Conservation (phyloP, 1,140 invertebrate species). For the Periplaneta americana region DNA sequence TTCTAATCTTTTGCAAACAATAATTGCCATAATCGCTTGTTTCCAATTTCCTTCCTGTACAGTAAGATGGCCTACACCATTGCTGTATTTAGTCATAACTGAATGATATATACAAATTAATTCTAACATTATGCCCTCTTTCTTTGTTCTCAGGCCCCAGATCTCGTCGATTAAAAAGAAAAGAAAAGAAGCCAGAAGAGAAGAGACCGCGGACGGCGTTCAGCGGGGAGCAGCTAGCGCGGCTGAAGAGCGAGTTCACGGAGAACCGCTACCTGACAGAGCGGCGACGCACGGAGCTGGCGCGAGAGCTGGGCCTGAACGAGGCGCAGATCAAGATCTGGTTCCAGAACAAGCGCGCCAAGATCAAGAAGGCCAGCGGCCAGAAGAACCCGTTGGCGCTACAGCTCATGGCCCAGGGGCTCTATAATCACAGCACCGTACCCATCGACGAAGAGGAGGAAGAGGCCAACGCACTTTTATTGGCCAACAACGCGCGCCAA, state of each 20-base stretch:
- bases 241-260: conserved; percentile 89
- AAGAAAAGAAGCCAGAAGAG: conserved; percentile 56
- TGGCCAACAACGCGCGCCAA: neutral
- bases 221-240: conserved; percentile 87
- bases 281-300: conserved; percentile 83
- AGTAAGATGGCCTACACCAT: no score
- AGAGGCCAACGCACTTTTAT: conserved; percentile 37
- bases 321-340: conserved; percentile 99
- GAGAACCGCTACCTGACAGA: conserved; percentile 95
- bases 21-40: no score
- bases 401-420: conserved; percentile 92
- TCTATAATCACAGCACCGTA: conserved; percentile 89
- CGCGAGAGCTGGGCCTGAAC: conserved; percentile 86
- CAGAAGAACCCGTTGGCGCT: conserved; percentile 85
- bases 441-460: conserved; percentile 77
- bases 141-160: conserved; percentile 71
- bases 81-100: no score
- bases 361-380: conserved; percentile 93
- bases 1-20: no score
- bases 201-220: conserved; percentile 97
- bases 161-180: conserved; percentile 73
- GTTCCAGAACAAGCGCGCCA: conserved; percentile 96
- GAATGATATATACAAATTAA: no score
- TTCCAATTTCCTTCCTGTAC: no score
- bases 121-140: no score